Evolutionary conservation across 1,140 invertebrate species (phyloP), one percentile per base, ranked within the genome.

Genomic region (Heliconius himera): DNA sequence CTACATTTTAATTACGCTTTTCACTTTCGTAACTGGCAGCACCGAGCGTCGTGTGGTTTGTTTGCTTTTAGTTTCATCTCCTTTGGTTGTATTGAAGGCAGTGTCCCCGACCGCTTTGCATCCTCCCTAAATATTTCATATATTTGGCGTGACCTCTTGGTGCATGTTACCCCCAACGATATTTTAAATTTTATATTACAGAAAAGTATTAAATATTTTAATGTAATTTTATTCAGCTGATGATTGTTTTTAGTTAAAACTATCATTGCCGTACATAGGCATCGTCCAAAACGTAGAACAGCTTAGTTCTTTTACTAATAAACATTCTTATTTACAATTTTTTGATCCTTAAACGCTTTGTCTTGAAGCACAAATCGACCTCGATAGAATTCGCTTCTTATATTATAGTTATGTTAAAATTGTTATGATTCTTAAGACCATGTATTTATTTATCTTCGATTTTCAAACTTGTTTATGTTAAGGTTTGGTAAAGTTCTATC

Each of bases 81-180:
- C 91, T 93, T 90, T 93, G 91, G 88, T 92, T 94, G 88, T 91
- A 92, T 91, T 93, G 92, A 93, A 93, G 92, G 92, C 92, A 94
- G 93, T 93, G 93, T 93, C 93, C 92, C 92, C 92, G 91, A 92
- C 92, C 89, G 93, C 93, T 94, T 94, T 93, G 93, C 93, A 94
- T 94, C 92, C 87, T 88, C 90, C 93, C 92, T 85, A 82, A 90
- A 80, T 87, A 90, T 87, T 89, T 93, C 83, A 89, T 89, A 91
- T 90, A 90, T 90, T 93, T 94, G 93, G 93, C 93, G 93, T 94
- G 93, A 93, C 93, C 88, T 94, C 93, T 94, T 94, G 93, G 93
- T 92, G 93, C 93, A 94, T 94, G 93, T 85, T 85, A 86, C 88
- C 91, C 38, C 78, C 49, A 66, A 66, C 8, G 60, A 66, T 66